phyloP scores from a whole-genome alignment of 2,888 invertebrate species.

The Drosophila cyrtoloma region DNA sequence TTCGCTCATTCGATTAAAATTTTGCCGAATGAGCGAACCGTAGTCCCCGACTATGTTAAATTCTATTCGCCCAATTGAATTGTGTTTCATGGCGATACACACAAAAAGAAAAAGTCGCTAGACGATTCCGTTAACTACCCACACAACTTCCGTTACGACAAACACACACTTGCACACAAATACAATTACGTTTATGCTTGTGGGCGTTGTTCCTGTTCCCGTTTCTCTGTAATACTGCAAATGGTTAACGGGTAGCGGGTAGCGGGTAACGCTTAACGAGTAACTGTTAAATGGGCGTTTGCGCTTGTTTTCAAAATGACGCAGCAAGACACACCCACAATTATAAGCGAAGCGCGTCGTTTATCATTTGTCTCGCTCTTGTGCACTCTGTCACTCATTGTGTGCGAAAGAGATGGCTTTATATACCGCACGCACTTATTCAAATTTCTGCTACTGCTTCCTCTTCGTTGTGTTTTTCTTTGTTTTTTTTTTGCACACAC shows the following conservation, averaged over 20 bases:
- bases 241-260: background rate
- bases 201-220: conserved; percentile 8
- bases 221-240: conserved; percentile 2
- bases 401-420: conserved; percentile 32
- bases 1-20: conserved; percentile 44
- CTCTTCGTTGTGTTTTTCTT: background rate
- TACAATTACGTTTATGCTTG: background rate
- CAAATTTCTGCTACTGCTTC: conserved; percentile 1
- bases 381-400: background rate
- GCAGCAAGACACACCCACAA: conserved; percentile 62
- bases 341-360: conserved; percentile 1
- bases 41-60: conserved; percentile 15
- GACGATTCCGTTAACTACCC: conserved; percentile 71
- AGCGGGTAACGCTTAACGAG: background rate
- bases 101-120: conserved; percentile 53
- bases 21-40: conserved; percentile 29
- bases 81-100: conserved; percentile 69
- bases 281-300: conserved; percentile 18
- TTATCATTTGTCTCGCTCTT: conserved; percentile 39
- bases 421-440: conserved; percentile 17
- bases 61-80: conserved; percentile 68
- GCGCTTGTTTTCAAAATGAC: conserved; percentile 47
- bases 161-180: conserved; percentile 27
- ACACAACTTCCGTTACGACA: conserved; percentile 66
- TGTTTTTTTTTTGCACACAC: conserved; percentile 7